Evolutionary conservation across 1,140 invertebrate genomes (phyloP), one percentile per base, ranked within the genome.

Genomic region (Cepaea nemoralis): DNA sequence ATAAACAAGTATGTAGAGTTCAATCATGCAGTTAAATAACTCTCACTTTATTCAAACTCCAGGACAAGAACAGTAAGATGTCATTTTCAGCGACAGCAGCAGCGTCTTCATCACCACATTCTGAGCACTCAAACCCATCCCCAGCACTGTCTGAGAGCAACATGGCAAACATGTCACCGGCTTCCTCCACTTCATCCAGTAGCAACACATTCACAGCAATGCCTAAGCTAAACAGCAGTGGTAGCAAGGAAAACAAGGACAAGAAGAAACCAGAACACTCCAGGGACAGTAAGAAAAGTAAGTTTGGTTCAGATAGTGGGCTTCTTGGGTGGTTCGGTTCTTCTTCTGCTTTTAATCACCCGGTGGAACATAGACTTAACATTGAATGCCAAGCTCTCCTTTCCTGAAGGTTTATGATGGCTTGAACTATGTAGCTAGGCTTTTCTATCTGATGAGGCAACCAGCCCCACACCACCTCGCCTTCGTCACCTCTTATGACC

Each of bases 261-360:
- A 83, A 82, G 45, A 85, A 85, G 77, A 85, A 83, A 67, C 79
- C 82, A 0, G 27, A 73, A 27, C 27, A 73, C 8, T 48, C 45
- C n/a, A 83, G 67, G 70, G 77, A 81, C 80, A 80, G 80, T 40
- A 78, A 82, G 27, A 83, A 80, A 66, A 73, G 77, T 83, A 42
- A 63, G 63, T 66, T n/a, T n/a, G n/a, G n/a, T n/a, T n/a, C n/a
- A n/a, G n/a, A n/a, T n/a, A n/a, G n/a, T n/a, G n/a, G n/a, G n/a
- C n/a, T n/a, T n/a, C n/a, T n/a, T n/a, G n/a, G n/a, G n/a, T n/a
- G n/a, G n/a, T n/a, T n/a, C n/a, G n/a, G n/a, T n/a, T n/a, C n/a
- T n/a, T n/a, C n/a, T n/a, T n/a, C n/a, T n/a, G n/a, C n/a, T n/a
- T n/a, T n/a, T n/a, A n/a, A n/a, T n/a, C n/a, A n/a, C n/a, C n/a